Evolutionary conservation across 2,888 invertebrate species (phyloP).

Genomic region (Isoperla grammatica): DNA sequence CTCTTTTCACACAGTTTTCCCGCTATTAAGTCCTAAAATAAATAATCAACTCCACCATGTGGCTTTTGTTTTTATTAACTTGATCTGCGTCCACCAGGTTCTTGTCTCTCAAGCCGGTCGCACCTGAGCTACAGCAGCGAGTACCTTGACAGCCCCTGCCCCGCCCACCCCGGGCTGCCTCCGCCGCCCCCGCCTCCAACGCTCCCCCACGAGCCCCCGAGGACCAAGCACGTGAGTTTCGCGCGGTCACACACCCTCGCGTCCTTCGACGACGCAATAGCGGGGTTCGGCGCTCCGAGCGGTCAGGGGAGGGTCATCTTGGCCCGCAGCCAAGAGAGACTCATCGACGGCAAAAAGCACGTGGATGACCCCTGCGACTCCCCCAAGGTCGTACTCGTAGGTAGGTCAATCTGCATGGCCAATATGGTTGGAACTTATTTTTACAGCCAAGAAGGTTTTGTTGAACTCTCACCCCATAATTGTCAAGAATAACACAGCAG

Average conservation of each 20-base stretch:
- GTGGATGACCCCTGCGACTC: constrained; percentile 40
- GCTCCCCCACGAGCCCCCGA: constrained; percentile 52
- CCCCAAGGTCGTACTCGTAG: constrained; percentile 52
- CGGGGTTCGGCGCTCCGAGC: constrained; percentile 35
- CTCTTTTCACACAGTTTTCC: too few relatives aligned
- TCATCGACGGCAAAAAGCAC: constrained; percentile 65
- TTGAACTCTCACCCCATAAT: too few relatives aligned
- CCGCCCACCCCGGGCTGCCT: constrained; percentile 34
- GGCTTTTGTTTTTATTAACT: too few relatives aligned
- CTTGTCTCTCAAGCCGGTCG: constrained; percentile 24
- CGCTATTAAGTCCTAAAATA: too few relatives aligned
- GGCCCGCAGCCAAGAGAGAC: constrained; percentile 60
- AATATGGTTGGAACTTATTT: not conserved
- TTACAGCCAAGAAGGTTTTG: too few relatives aligned
- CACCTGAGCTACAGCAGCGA: constrained; percentile 43
- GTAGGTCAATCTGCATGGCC: constrained; percentile 41
- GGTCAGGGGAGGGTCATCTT: constrained; percentile 42
- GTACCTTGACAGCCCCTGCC: constrained; percentile 37
- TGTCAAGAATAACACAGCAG: too few relatives aligned
- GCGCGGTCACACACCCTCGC: constrained; percentile 82
- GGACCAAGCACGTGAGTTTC: constrained; percentile 80
- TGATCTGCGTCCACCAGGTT: not conserved
- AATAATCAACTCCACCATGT: too few relatives aligned
- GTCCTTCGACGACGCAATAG: constrained; percentile 69
- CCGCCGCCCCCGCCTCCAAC: constrained; percentile 37